Conservation (phyloP, 2,888 invertebrate genomes). For the Lamproptera curius region DNA sequence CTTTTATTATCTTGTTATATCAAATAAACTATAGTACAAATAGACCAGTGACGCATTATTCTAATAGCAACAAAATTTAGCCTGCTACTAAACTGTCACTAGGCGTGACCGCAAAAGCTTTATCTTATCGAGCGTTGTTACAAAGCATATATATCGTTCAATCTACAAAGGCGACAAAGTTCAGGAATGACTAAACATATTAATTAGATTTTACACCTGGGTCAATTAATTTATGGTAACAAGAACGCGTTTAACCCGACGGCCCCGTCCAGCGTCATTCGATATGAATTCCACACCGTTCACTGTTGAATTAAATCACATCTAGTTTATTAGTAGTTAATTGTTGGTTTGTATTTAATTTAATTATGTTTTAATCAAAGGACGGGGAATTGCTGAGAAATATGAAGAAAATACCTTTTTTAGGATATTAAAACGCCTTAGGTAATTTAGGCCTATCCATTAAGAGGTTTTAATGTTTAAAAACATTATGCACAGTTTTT, state of each 20-base stretch:
- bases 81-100: neutral
- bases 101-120: conserved; percentile 7
- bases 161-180: conserved; percentile 36
- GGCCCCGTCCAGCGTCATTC: conserved; percentile 25
- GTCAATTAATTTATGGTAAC: conserved; percentile 45
- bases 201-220: conserved; percentile 60
- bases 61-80: neutral
- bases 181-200: conserved; percentile 35
- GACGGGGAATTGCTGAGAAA: no score
- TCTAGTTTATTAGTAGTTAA: conserved; percentile 11
- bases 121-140: conserved; percentile 10
- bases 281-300: conserved; percentile 26
- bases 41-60: no score
- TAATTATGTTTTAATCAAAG: no score
- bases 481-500: no score
- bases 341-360: conserved; percentile 8
- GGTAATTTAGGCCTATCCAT: no score
- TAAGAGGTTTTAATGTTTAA: no score
- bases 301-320: conserved; percentile 18
- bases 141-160: conserved; percentile 33
- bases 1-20: no score
- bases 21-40: no score
- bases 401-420: no score
- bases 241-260: conserved; percentile 26
- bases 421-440: no score